Conservation (phyloP, 2,888 invertebrate species). For the Pheosia gnoma region DNA sequence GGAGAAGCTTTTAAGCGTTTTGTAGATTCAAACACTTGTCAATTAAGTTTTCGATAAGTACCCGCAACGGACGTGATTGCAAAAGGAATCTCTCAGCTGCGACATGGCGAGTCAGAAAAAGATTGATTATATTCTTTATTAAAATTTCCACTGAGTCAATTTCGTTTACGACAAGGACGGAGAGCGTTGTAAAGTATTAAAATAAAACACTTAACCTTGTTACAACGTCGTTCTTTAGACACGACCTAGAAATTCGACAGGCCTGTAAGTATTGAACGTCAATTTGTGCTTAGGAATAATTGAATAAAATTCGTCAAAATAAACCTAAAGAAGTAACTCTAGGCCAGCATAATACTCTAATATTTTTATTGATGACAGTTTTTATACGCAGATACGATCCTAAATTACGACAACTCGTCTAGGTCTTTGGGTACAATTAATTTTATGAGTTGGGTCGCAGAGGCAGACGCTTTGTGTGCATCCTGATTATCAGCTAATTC, state of each 20-base stretch:
- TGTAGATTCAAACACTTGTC: too few species aligned
- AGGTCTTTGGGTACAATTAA: too few species aligned
- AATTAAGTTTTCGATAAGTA: too few species aligned
- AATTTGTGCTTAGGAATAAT: slow-evolving; percentile 1
- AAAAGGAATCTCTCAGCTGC: slow-evolving; percentile 14
- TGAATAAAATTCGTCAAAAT: neutral
- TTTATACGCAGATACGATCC: neutral
- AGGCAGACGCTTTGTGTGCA: too few species aligned
- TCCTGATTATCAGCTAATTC: too few species aligned
- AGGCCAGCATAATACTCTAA: neutral
- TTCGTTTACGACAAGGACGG: neutral
- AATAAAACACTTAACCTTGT: slow-evolving; percentile 26
- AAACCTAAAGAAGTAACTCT: neutral
- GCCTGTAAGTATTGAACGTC: slow-evolving; percentile 3
- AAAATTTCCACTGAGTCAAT: neutral
- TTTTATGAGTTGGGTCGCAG: too few species aligned
- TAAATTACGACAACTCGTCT: neutral
- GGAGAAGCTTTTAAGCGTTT: too few species aligned
- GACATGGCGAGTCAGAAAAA: neutral
- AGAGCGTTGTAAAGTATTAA: slow-evolving; percentile 23
- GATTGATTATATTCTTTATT: slow-evolving; percentile 1
- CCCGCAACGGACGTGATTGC: too few species aligned
- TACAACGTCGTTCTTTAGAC: slow-evolving; percentile 22
- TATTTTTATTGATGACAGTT: neutral
- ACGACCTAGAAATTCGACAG: slow-evolving; percentile 17